phyloP scores from a whole-genome alignment of 2,888 invertebrate species.

The Leptogaster cylindrica region DNA sequence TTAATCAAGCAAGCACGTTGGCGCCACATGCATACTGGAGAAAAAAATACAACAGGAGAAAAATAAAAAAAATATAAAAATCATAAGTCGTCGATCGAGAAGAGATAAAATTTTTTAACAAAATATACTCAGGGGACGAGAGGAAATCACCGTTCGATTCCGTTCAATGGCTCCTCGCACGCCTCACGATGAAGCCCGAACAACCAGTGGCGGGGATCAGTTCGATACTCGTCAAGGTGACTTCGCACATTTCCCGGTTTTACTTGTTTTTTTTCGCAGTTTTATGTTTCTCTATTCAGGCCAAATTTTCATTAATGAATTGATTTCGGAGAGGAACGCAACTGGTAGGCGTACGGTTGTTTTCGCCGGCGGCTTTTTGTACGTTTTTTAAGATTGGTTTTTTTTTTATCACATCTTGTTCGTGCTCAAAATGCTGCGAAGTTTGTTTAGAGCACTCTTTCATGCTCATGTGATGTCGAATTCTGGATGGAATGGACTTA shows the following conservation, averaged over 20 bases:
- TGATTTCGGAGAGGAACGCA: conserved; percentile 16
- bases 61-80: no score
- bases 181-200: not conserved
- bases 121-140: conserved; percentile 14
- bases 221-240: conserved; percentile 26
- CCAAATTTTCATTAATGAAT: conserved; percentile 40
- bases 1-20: conserved; percentile 42
- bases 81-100: not conserved
- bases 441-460: not conserved
- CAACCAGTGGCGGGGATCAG: not conserved
- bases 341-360: conserved; percentile 30
- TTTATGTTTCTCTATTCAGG: conserved; percentile 37
- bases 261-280: conserved; percentile 18
- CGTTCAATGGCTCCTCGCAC: conserved; percentile 19
- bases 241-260: conserved; percentile 35
- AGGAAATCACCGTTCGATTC: not conserved
- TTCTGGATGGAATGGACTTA: conserved; percentile 19
- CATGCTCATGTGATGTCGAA: conserved; percentile 20
- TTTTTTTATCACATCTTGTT: conserved; percentile 5
- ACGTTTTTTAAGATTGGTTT: not conserved
- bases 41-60: conserved; percentile 37
- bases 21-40: conserved; percentile 39
- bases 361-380: not conserved
- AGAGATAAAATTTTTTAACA: conserved; percentile 32
- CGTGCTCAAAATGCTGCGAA: not conserved